phyloP scores from a whole-genome alignment of 2,797 vertebrate genomes.

The Borostomias antarcticus region DNA sequence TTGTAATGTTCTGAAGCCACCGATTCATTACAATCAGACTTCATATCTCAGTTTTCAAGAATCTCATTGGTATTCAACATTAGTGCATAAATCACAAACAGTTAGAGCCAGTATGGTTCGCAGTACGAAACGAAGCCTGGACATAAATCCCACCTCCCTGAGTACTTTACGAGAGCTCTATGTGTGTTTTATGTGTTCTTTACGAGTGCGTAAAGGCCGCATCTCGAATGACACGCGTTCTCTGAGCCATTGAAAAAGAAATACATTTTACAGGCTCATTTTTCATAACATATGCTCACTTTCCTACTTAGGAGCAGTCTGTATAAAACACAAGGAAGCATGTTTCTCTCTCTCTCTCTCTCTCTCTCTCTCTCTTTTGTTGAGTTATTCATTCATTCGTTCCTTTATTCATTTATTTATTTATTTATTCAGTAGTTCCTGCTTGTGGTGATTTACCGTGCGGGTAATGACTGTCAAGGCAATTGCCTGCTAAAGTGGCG shows the following conservation, averaged over 20 bases:
- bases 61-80: slow-evolving; percentile 52
- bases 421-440: slow-evolving; percentile 37
- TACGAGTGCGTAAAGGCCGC: slow-evolving; percentile 74
- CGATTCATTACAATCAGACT: slow-evolving; percentile 41
- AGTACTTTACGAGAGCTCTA: slow-evolving; percentile 73
- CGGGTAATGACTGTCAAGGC: slow-evolving; percentile 83
- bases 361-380: slow-evolving; percentile 32
- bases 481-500: slow-evolving; percentile 80
- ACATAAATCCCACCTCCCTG: slow-evolving; percentile 74
- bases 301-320: slow-evolving; percentile 55
- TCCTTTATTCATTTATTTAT: slow-evolving; percentile 39
- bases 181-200: slow-evolving; percentile 79
- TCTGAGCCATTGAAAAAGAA: slow-evolving; percentile 47
- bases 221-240: slow-evolving; percentile 73
- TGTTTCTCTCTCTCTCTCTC: slow-evolving; percentile 25
- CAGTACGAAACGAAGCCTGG: slow-evolving; percentile 60
- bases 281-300: slow-evolving; percentile 69
- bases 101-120: slow-evolving; percentile 60
- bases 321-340: slow-evolving; percentile 43
- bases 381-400: slow-evolving; percentile 48
- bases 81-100: slow-evolving; percentile 56
- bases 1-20: slow-evolving; percentile 18
- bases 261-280: slow-evolving; percentile 68
- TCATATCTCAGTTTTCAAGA: slow-evolving; percentile 38
- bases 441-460: slow-evolving; percentile 85